Evolutionary conservation across 53 echinoderm and acorn worm genomes (phyloP).

Genomic region (Apostichopus leukothele): DNA sequence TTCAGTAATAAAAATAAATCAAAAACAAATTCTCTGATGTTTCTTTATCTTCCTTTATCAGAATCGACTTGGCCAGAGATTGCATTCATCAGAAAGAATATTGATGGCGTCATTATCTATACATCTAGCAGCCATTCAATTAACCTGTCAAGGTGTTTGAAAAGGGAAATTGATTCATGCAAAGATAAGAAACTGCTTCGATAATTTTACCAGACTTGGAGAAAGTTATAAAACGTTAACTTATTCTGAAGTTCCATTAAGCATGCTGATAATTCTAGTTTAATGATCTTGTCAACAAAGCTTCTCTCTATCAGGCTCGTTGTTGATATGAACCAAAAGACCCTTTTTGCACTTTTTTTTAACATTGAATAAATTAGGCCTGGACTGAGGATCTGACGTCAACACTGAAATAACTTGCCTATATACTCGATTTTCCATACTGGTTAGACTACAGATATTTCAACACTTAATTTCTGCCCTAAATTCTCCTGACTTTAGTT

Average conservation of each 20-base stretch:
- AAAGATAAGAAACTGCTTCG: neutral
- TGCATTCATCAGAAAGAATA: neutral
- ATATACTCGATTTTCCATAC: neutral
- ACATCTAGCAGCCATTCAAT: constrained; percentile 29
- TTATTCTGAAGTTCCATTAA: too few relatives aligned
- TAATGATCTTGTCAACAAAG: too few relatives aligned
- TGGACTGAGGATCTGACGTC: too few relatives aligned
- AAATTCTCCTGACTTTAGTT: neutral
- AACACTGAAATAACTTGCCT: neutral
- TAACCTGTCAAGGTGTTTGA: constrained; percentile 20
- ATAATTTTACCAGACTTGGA: too few relatives aligned
- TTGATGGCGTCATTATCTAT: neutral
- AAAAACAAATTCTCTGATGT: too few relatives aligned
- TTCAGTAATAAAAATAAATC: neutral
- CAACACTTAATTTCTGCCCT: neutral
- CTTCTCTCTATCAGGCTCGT: too few relatives aligned
- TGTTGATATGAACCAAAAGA: too few relatives aligned
- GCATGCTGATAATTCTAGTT: too few relatives aligned
- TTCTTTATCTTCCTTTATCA: neutral
- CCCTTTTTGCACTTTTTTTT: too few relatives aligned
- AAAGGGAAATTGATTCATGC: neutral
- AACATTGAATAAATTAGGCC: too few relatives aligned
- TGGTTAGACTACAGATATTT: neutral
- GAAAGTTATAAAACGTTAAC: too few relatives aligned
- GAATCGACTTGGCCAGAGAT: neutral